Evolutionary conservation across 2,797 vertebrate genomes (phyloP).

Genomic region (Pseudotriccus pelzelni): DNA sequence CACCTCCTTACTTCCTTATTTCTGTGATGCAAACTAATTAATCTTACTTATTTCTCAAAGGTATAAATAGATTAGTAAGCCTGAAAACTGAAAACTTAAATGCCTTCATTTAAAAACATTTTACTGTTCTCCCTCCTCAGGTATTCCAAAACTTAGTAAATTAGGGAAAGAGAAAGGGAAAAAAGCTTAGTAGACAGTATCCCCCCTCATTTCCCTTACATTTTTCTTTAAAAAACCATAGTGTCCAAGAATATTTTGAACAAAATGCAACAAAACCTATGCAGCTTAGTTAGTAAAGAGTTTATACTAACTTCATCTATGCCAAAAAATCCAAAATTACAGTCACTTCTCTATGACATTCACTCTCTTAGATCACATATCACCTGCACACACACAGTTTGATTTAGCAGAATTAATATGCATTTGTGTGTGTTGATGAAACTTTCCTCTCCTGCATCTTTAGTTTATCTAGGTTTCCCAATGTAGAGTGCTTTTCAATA

Average conservation of each 20-base stretch:
- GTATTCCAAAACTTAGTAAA: neutral
- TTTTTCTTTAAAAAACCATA: neutral
- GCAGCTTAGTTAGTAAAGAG: neutral
- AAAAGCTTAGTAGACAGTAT: neutral
- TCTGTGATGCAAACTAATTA: neutral
- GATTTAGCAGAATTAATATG: neutral
- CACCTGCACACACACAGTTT: neutral
- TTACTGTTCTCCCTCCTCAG: neutral
- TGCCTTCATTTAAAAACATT: neutral
- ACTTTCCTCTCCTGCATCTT: neutral
- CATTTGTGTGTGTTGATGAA: neutral
- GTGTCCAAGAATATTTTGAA: neutral
- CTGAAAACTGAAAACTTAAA: neutral
- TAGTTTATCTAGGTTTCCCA: neutral
- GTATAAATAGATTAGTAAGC: neutral
- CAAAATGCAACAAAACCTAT: neutral
- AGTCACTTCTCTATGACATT: neutral
- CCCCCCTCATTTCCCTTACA: neutral
- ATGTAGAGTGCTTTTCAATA: neutral
- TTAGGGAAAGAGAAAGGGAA: neutral
- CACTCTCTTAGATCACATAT: neutral
- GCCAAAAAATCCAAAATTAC: neutral
- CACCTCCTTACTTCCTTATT: neutral
- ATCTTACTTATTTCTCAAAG: neutral
- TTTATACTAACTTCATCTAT: neutral